phyloP scores from a whole-genome alignment of 2,888 invertebrate species.

The Lacanobia wlatinum region DNA sequence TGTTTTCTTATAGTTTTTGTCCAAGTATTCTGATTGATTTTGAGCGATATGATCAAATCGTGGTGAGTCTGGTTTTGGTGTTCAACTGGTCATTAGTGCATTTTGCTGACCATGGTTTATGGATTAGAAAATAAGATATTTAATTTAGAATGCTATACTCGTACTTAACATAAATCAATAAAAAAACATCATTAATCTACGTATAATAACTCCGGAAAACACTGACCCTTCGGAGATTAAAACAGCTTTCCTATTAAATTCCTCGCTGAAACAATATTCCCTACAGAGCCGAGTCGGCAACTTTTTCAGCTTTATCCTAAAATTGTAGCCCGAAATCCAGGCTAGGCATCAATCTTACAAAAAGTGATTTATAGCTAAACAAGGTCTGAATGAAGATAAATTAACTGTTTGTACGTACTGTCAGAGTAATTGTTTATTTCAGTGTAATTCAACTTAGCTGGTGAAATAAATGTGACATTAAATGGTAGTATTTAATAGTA shows the following conservation, averaged over 20 bases:
- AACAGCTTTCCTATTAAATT: slow-evolving; percentile 47
- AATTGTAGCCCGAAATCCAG: slow-evolving; percentile 50
- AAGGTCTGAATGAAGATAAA: slow-evolving; percentile 59
- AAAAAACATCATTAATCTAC: too few species aligned
- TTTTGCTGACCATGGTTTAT: too few species aligned
- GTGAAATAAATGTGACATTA: background rate
- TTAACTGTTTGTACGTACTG: slow-evolving; percentile 34
- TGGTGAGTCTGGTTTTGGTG: too few species aligned
- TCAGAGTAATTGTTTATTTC: slow-evolving; percentile 52
- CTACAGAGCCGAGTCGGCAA: slow-evolving; percentile 30
- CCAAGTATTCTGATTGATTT: too few species aligned
- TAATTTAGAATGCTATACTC: too few species aligned
- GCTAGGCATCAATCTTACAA: slow-evolving; percentile 62
- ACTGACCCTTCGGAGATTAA: slow-evolving; percentile 7
- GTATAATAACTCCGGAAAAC: slow-evolving; percentile 1
- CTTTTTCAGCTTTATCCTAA: slow-evolving; percentile 46
- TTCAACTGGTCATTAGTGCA: too few species aligned
- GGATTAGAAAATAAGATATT: too few species aligned
- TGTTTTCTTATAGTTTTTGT: too few species aligned
- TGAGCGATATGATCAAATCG: too few species aligned
- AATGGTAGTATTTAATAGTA: background rate
- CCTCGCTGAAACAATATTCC: slow-evolving; percentile 25
- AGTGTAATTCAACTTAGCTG: slow-evolving; percentile 15
- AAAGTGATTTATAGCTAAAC: slow-evolving; percentile 63
- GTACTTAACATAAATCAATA: too few species aligned